A percentile compares a stretch with the other conserved stretches of the same genome.
Evolutionary conservation across 2,888 invertebrate genomes (phyloP).

Genomic region (Ectemnius continuus): DNA sequence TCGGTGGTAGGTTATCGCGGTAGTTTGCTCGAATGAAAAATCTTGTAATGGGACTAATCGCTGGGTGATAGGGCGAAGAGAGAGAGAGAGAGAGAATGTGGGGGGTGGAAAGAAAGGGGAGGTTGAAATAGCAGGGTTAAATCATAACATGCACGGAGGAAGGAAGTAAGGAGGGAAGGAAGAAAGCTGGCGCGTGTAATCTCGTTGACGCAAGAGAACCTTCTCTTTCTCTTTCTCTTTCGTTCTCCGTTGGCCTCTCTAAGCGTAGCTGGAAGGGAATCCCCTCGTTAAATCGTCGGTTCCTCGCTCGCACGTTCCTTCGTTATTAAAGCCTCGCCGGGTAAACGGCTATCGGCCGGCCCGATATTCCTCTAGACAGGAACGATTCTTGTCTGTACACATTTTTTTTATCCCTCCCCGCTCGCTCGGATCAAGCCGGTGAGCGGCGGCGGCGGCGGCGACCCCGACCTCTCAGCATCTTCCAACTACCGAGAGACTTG

Average conservation of each 20-base stretch:
- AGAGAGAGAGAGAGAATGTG: constrained; percentile 23
- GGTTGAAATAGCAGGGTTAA: constrained; percentile 22
- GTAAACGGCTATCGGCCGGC: constrained; percentile 52
- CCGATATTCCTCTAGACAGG: constrained; percentile 33
- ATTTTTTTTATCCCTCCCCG: constrained; percentile 6
- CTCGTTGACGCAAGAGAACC: constrained; percentile 68
- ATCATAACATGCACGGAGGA: constrained; percentile 52
- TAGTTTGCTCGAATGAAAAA: no score
- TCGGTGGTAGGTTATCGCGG: no score
- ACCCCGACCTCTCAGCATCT: constrained; percentile 3
- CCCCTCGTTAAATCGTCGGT: constrained; percentile 68
- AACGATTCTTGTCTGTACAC: constrained; percentile 23
- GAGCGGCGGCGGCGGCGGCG: constrained; percentile 9
- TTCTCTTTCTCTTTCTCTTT: constrained; percentile 19
- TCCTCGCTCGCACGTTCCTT: constrained; percentile 60
- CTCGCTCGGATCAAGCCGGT: background rate
- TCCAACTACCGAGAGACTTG: no score
- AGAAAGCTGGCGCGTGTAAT: constrained; percentile 70
- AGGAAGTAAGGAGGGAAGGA: constrained; percentile 42
- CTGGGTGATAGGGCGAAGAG: constrained; percentile 3
- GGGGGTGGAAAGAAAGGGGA: constrained; percentile 23
- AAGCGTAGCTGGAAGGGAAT: constrained; percentile 56
- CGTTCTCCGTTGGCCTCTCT: background rate
- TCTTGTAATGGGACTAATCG: no score
- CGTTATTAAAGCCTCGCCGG: constrained; percentile 67